Conservation (phyloP, 2,888 invertebrate genomes). For the Acanthosepion pharaonis region DNA sequence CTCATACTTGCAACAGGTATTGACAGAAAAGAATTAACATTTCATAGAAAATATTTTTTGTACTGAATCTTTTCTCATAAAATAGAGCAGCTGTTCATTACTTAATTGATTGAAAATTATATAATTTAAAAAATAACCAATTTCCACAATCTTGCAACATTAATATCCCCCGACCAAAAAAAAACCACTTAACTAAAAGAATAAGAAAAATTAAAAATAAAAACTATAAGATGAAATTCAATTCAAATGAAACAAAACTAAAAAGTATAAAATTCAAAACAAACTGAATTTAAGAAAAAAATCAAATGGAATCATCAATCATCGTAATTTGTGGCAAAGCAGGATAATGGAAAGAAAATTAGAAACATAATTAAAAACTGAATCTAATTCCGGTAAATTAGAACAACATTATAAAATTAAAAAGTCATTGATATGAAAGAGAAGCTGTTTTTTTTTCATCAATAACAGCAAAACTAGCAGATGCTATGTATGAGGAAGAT, state of each 20-base stretch:
- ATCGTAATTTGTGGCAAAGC: neutral
- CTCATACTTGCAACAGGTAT: too few relatives aligned
- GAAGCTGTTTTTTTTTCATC: too few relatives aligned
- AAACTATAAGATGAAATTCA: neutral
- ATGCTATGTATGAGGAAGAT: too few relatives aligned
- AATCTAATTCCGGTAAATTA: neutral
- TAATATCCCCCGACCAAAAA: neutral
- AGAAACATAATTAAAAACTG: too few relatives aligned
- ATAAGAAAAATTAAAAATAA: neutral
- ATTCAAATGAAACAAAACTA: neutral
- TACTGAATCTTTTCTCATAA: neutral
- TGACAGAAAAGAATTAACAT: too few relatives aligned
- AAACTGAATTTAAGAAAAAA: neutral
- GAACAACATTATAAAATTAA: neutral
- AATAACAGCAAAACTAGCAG: too few relatives aligned
- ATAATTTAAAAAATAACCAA: neutral
- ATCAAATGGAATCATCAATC: neutral
- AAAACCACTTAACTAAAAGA: neutral
- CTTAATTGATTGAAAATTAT: neutral
- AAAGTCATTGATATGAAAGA: neutral
- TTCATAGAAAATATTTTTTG: neutral
- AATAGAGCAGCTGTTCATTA: neutral
- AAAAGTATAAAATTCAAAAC: neutral
- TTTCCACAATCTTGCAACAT: neutral
- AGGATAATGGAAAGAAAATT: neutral